A percentile compares a stretch with the other conserved stretches of the same genome.
Conservation (phyloP, 2,888 invertebrate species). For the Heteromurus nitidus region DNA sequence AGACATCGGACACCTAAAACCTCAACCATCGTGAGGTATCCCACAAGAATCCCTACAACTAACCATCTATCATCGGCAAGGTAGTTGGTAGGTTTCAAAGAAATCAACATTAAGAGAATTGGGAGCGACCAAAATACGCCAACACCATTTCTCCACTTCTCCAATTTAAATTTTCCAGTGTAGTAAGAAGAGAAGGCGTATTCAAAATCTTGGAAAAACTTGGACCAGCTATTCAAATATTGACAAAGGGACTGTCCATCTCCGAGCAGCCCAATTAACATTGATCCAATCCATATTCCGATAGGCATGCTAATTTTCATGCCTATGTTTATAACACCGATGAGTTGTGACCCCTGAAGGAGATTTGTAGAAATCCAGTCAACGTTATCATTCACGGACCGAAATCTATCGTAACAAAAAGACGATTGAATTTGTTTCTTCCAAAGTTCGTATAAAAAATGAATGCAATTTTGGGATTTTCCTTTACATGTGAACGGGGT, state of each 20-base stretch:
- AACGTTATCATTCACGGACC: background rate
- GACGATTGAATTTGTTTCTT: background rate
- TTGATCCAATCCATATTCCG: background rate
- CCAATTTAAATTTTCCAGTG: background rate
- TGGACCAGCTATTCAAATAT: background rate
- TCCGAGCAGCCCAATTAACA: background rate
- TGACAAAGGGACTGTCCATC: background rate
- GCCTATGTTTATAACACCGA: background rate
- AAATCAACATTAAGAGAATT: background rate
- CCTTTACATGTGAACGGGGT: background rate
- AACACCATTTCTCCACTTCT: background rate
- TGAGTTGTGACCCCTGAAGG: background rate
- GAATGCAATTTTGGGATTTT: background rate
- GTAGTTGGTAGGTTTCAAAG: background rate
- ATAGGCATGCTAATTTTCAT: background rate
- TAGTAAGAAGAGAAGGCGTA: background rate
- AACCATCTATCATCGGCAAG: background rate
- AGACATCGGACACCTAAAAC: background rate
- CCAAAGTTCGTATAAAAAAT: background rate
- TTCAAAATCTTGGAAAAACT: background rate
- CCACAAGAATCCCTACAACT: background rate
- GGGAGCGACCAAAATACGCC: background rate
- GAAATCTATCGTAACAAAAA: background rate
- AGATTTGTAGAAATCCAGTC: background rate
- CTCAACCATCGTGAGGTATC: background rate